phyloP scores from a whole-genome alignment of 2,113 vertebrate genomes.

The Beaufortia kweichowensis region DNA sequence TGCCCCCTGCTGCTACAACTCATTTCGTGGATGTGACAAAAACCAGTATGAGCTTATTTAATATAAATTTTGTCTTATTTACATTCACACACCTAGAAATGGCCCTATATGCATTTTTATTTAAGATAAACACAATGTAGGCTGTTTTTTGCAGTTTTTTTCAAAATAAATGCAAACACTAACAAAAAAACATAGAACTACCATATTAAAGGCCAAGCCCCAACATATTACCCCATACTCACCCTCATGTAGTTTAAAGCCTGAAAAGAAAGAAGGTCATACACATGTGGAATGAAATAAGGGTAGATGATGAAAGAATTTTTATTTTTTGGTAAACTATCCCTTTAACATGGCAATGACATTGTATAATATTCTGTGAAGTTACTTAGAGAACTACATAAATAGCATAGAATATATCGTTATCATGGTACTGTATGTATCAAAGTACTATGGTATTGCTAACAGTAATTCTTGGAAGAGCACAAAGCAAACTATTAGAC shows the following conservation, averaged over 20 bases:
- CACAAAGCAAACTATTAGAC: background rate
- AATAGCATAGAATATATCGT: background rate
- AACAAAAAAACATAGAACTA: too few relatives aligned
- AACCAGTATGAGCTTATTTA: background rate
- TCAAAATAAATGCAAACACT: too few relatives aligned
- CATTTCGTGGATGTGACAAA: background rate
- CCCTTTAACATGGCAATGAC: too few relatives aligned
- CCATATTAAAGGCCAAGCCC: too few relatives aligned
- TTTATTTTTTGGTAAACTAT: too few relatives aligned
- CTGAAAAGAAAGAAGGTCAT: background rate
- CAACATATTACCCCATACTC: too few relatives aligned
- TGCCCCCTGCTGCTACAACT: slow-evolving; percentile 43
- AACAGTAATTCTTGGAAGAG: background rate
- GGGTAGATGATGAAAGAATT: too few relatives aligned
- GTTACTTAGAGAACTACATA: background rate
- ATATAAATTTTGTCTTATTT: background rate
- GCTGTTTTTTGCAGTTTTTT: background rate
- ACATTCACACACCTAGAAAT: background rate
- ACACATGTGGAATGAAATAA: background rate
- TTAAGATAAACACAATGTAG: background rate
- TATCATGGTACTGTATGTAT: background rate
- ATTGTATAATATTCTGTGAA: background rate
- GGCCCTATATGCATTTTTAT: background rate
- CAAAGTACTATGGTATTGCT: background rate
- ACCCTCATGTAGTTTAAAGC: too few relatives aligned